A percentile compares a stretch with the other conserved stretches of the same genome.
These are phyloP conservation scores for Himalopsyche phryganea DNA, from an alignment of 1,140 invertebrate genomes.

Conservation along the genomic window DNA sequence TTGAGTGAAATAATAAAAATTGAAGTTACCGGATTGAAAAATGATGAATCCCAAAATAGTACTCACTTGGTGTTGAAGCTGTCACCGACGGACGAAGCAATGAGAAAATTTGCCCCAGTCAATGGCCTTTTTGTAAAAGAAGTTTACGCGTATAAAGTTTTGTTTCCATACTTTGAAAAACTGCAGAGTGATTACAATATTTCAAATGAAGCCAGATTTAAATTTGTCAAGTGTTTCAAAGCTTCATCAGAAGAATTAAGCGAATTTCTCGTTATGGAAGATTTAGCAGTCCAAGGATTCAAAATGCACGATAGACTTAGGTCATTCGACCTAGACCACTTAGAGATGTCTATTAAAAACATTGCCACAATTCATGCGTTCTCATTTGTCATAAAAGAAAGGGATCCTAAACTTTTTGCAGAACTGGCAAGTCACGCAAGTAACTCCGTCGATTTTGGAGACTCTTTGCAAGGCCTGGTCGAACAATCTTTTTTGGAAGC, in stretches of 20 bases:
- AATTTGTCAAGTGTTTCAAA: conserved; percentile 7
- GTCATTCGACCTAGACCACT: conserved; percentile 49
- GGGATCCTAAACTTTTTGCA: conserved; percentile 1
- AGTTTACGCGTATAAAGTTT: conserved; percentile 11
- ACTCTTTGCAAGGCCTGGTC: background rate
- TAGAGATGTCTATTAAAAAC: conserved; percentile 47
- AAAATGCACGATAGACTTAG: conserved; percentile 51
- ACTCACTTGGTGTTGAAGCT: background rate
- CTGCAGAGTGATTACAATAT: conserved; percentile 7
- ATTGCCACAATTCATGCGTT: conserved; percentile 55
- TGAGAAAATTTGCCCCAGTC: background rate
- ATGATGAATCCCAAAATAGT: background rate
- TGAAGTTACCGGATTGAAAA: background rate
- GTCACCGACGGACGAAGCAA: background rate
- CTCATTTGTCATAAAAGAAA: conserved; percentile 30
- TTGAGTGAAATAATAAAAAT: background rate
- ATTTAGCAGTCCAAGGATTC: conserved; percentile 50
- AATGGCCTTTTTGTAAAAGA: conserved; percentile 9
- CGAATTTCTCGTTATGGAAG: conserved; percentile 52
- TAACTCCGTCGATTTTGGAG: conserved; percentile 2
- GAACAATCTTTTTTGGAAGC: background rate
- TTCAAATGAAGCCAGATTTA: background rate
- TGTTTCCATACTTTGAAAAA: conserved; percentile 7
- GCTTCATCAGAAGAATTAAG: conserved; percentile 37
- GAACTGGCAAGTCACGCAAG: background rate